These are phyloP conservation scores for Epsilonema sp. DNA, from an alignment of 2,888 invertebrate species.

Conservation along the genomic window DNA sequence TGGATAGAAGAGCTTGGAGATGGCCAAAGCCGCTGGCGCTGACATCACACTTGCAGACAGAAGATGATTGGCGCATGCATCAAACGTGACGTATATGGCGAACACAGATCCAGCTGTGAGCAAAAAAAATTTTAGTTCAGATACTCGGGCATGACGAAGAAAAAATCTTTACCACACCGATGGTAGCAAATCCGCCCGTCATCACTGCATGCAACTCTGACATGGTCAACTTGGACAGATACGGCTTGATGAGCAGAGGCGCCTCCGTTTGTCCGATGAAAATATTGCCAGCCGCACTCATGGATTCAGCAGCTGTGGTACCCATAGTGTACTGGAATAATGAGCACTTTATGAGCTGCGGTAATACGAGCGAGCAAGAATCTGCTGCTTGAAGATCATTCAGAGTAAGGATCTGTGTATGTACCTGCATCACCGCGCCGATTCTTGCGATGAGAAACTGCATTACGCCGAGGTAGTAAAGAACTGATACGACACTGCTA, in stretches of 20 bases:
- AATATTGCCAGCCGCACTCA: conserved; percentile 70
- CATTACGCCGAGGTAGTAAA: conserved; percentile 68
- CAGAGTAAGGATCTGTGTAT: too few species aligned
- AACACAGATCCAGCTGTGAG: conserved; percentile 77
- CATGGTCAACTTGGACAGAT: conserved; percentile 54
- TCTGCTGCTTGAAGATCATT: too few species aligned
- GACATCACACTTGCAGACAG: conserved; percentile 86
- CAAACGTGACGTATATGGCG: conserved; percentile 60
- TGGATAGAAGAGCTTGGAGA: conserved; percentile 67
- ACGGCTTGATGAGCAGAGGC: conserved; percentile 62
- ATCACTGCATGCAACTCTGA: conserved; percentile 78
- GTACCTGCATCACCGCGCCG: conserved; percentile 52
- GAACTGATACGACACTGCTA: conserved; percentile 62
- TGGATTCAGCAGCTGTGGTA: conserved; percentile 83
- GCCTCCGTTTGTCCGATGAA: conserved; percentile 85
- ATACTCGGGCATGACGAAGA: too few species aligned
- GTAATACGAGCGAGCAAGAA: too few species aligned
- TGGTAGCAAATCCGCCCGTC: conserved; percentile 79
- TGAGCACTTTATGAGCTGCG: too few species aligned
- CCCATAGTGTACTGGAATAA: conserved; percentile 47
- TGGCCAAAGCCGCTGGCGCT: conserved; percentile 70
- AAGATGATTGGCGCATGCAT: conserved; percentile 51
- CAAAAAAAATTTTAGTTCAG: too few species aligned
- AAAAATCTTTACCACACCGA: too few species aligned
- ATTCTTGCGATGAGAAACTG: conserved; percentile 60